phyloP scores from a whole-genome alignment of 2,888 invertebrate species.

The Sepioteuthis lessoniana region DNA sequence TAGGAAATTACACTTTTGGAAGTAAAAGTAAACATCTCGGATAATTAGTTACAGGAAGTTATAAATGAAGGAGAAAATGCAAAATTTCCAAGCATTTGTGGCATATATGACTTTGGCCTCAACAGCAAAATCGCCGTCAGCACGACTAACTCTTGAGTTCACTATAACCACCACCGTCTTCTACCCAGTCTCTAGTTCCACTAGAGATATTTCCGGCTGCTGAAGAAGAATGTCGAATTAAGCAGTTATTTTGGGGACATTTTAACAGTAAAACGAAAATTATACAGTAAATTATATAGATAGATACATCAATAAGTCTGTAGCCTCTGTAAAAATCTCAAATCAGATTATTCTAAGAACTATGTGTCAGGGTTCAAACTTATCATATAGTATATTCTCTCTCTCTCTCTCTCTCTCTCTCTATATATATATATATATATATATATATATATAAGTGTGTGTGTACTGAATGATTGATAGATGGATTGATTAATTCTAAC shows the following conservation, averaged over 20 bases:
- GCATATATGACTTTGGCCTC: background rate
- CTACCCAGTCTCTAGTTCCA: background rate
- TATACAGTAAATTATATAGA: background rate
- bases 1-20: background rate
- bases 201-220: background rate
- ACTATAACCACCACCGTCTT: background rate
- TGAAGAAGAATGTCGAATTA: background rate
- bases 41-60: conserved; percentile 16
- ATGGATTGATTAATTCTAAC: too few relatives aligned
- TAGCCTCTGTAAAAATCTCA: background rate
- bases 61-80: background rate
- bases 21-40: conserved; percentile 10
- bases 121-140: background rate
- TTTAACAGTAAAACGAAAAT: background rate
- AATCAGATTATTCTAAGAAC: too few relatives aligned
- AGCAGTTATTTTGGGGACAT: background rate
- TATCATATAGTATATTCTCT: too few relatives aligned
- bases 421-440: too few relatives aligned
- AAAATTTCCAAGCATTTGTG: background rate
- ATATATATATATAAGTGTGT: too few relatives aligned
- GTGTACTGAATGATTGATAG: too few relatives aligned
- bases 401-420: too few relatives aligned
- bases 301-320: background rate
- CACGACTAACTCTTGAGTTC: background rate
- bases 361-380: too few relatives aligned